Conservation (phyloP, 2,888 invertebrate genomes). For the Zonitis immaculata region DNA sequence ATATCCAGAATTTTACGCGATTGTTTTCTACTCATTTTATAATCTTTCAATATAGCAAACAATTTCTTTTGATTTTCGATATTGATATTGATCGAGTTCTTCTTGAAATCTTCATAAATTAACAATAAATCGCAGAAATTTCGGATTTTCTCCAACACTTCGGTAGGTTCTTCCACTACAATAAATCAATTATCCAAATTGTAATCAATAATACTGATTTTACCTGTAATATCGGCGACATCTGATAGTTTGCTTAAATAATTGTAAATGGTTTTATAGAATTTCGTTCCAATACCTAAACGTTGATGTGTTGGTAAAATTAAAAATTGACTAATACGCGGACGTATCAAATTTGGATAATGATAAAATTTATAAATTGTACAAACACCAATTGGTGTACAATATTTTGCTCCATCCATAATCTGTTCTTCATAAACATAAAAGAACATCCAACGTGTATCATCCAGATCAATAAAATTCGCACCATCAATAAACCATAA, state of each 20-base stretch:
- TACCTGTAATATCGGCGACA: conserved; percentile 69
- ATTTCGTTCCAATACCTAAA: conserved; percentile 75
- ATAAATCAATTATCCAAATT: too few species aligned
- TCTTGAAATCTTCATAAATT: conserved; percentile 24
- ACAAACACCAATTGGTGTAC: conserved; percentile 81
- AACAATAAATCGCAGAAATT: conserved; percentile 52
- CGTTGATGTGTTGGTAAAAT: conserved; percentile 89
- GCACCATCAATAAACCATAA: conserved; percentile 97
- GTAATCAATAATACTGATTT: too few species aligned
- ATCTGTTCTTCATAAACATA: conserved; percentile 70
- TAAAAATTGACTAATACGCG: conserved; percentile 89
- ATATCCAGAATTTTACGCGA: conserved; percentile 33
- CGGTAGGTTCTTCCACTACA: conserved; percentile 90
- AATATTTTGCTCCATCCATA: conserved; percentile 57
- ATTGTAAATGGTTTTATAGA: conserved; percentile 52
- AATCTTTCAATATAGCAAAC: conserved; percentile 23
- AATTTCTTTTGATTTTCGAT: conserved; percentile 21
- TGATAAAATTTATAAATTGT: conserved; percentile 94
- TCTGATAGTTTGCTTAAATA: conserved; percentile 45
- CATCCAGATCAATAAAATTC: conserved; percentile 87
- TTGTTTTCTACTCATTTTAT: conserved; percentile 34
- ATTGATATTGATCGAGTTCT: conserved; percentile 14
- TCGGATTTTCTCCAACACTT: conserved; percentile 81
- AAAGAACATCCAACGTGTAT: conserved; percentile 87
- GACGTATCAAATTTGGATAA: conserved; percentile 80